phyloP scores from a whole-genome alignment of 2,113 vertebrate genomes.

The Spermophilus dauricus region DNA sequence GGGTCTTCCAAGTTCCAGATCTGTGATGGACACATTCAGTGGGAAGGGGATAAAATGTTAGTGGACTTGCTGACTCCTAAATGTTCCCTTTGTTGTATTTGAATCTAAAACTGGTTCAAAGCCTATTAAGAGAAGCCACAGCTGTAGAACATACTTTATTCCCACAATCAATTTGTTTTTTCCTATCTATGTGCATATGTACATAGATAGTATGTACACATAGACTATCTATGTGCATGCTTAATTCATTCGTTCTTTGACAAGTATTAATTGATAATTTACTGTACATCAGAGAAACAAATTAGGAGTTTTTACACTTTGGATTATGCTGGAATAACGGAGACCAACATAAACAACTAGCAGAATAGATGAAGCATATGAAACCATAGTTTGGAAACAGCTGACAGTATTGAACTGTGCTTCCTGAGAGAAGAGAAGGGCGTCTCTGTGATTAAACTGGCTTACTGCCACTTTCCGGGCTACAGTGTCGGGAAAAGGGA shows the following conservation, averaged over 20 bases:
- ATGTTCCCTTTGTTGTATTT: background rate
- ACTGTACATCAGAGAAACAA: background rate
- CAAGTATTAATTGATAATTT: background rate
- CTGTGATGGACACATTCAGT: background rate
- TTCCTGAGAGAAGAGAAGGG: background rate
- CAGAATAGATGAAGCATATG: background rate
- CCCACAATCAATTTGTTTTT: background rate
- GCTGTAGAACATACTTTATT: background rate
- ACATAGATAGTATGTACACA: too few species aligned
- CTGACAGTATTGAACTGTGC: background rate
- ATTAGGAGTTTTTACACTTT: background rate
- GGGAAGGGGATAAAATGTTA: background rate
- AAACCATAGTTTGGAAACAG: background rate
- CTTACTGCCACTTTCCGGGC: background rate
- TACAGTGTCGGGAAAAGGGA: background rate
- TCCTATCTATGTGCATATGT: background rate
- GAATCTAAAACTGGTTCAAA: constrained; percentile 19
- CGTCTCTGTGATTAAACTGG: background rate
- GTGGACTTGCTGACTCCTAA: background rate
- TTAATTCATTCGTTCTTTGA: background rate
- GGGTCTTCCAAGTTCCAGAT: background rate
- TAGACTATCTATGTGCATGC: too few species aligned
- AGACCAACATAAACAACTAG: background rate
- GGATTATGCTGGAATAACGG: background rate
- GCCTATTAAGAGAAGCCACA: constrained; percentile 12